Conservation (phyloP, 2,888 invertebrate genomes). For the Drosophila rellima region DNA sequence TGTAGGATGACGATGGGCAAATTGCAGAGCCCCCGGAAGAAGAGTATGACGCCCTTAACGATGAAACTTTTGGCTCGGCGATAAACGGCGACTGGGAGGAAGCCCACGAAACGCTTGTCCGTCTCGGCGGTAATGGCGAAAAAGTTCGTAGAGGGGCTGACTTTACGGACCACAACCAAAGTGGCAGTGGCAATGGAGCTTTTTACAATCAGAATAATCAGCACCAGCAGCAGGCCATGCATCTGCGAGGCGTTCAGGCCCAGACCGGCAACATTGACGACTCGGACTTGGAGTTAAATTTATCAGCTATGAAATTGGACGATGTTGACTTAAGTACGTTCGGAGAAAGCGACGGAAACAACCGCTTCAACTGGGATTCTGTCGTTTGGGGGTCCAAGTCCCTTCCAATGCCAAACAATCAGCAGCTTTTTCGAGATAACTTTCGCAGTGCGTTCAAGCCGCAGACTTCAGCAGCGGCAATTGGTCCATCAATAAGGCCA, state of each 20-base stretch:
- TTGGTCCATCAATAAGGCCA: constrained; percentile 47
- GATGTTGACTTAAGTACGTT: constrained; percentile 82
- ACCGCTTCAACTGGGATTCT: constrained; percentile 84
- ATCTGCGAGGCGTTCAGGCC: constrained; percentile 18
- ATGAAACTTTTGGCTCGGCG: constrained; percentile 95
- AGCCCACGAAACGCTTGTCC: constrained; percentile 90
- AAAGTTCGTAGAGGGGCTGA: constrained; percentile 50
- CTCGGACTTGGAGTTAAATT: constrained; percentile 85
- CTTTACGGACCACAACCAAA: constrained; percentile 32
- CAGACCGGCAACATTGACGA: constrained; percentile 73
- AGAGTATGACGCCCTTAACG: constrained; percentile 96
- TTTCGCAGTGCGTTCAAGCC: constrained; percentile 78
- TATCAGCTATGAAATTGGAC: constrained; percentile 84
- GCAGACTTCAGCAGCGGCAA: constrained; percentile 47
- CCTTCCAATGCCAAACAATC: constrained; percentile 61
- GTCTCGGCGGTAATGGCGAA: constrained; percentile 79
- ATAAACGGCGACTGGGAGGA: constrained; percentile 91
- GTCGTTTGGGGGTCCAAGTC: constrained; percentile 86
- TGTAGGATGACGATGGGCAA: constrained; percentile 86
- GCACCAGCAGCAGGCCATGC: constrained; percentile 17
- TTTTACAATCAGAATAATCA: constrained; percentile 27
- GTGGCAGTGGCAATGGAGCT: constrained; percentile 48
- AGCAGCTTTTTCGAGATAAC: constrained; percentile 79
- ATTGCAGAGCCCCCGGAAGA: constrained; percentile 91
- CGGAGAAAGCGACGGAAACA: constrained; percentile 80